These are phyloP conservation scores for Patella caerulea DNA, from an alignment of 2,888 invertebrate species.

Conservation along the genomic window DNA sequence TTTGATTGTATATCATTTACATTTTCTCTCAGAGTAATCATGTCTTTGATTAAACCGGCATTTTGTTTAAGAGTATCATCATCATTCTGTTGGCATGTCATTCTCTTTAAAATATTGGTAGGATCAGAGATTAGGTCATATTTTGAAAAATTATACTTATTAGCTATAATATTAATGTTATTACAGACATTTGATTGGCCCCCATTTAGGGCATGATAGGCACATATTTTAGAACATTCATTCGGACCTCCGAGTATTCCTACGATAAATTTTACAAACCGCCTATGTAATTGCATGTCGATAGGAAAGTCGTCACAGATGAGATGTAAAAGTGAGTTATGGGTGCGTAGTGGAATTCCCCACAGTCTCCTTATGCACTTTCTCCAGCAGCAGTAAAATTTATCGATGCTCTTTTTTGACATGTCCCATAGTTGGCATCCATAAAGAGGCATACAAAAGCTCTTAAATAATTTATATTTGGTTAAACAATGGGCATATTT, in stretches of 20 bases:
- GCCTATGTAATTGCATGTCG: not conserved
- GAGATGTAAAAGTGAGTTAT: not conserved
- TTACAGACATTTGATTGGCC: not conserved
- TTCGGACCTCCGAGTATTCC: not conserved
- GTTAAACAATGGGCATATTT: not conserved
- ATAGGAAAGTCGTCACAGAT: not conserved
- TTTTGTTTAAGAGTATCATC: too few species aligned
- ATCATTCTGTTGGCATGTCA: too few species aligned
- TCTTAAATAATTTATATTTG: slow-evolving; percentile 6
- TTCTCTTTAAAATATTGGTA: too few species aligned
- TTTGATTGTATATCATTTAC: too few species aligned
- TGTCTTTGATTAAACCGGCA: too few species aligned
- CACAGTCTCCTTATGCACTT: not conserved
- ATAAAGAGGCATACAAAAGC: slow-evolving; percentile 2
- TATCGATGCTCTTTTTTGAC: not conserved
- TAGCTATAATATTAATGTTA: too few species aligned
- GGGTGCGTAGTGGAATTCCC: not conserved
- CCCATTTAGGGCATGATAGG: not conserved
- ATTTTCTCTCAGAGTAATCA: too few species aligned
- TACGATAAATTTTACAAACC: not conserved
- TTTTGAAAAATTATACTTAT: too few species aligned
- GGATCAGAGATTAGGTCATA: too few species aligned
- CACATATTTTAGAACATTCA: not conserved
- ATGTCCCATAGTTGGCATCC: not conserved
- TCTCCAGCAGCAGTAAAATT: not conserved